Evolutionary conservation across 2,888 invertebrate genomes (phyloP).

Genomic region (Aradus depressus): DNA sequence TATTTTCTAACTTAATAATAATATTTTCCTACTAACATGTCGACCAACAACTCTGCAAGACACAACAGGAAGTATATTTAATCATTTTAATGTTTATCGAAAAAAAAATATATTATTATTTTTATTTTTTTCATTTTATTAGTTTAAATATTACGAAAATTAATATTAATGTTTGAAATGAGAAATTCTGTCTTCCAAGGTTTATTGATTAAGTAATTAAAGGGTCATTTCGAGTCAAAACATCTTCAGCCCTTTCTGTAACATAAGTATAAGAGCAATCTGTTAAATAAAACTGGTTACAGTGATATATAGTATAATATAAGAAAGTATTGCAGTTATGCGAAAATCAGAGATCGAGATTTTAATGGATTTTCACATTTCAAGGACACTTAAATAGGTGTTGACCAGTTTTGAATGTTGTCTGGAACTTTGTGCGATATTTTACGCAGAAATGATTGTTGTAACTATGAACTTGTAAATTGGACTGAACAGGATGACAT

Average conservation of each 20-base stretch:
- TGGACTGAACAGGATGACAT: no score
- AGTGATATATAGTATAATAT: no score
- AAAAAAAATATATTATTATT: constrained; percentile 4
- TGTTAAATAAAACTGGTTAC: no score
- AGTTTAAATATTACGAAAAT: not conserved
- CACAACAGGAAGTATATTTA: constrained; percentile 5
- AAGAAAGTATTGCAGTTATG: no score
- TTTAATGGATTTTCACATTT: no score
- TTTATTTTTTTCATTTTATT: constrained; percentile 1
- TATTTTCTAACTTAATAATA: not conserved
- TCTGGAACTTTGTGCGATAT: no score
- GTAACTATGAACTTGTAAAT: no score
- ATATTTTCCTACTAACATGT: constrained; percentile 10
- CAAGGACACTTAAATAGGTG: no score
- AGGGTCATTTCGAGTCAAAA: not conserved
- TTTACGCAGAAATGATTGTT: no score
- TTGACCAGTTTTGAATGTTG: no score
- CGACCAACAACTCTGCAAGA: constrained; percentile 26
- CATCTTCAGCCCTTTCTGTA: not conserved
- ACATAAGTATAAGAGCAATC: no score
- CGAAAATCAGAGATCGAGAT: no score
- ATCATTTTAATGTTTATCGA: not conserved
- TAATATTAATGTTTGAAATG: constrained; percentile 1
- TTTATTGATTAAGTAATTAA: not conserved
- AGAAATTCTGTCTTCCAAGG: not conserved